Base-by-base conservation (phyloP, 2,113 vertebrate genomes). In the Atrichornis clamosus region DNA sequence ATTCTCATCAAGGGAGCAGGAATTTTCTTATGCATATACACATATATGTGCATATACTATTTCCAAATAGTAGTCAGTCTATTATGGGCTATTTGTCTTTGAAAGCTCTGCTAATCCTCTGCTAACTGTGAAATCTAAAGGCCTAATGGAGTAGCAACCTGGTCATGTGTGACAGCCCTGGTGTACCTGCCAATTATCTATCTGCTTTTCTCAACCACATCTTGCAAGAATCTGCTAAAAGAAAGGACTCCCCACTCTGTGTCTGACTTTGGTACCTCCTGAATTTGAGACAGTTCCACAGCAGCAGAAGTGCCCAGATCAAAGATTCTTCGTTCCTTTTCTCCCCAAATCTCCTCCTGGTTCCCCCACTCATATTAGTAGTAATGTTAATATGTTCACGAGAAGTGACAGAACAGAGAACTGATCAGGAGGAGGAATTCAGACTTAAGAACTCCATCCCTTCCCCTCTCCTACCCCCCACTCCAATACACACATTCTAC, bases 161-260 rank as follows among this genome's bases (percentile, higher is more conserved):
- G 52, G 80, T 60, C 13, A 77, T 15, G 1, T 26, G 33, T 41
- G 73, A 27, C 44, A 62, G 32, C 14, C 14, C 23, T 63, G 50
- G 27, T 84, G 19, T 52, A 52, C 22, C 39, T 86, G 49, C 50
- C 44, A n/a, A 83, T 24, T 89, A 26, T 35, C 75, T 75, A 56
- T 39, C 52, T 85, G 44, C 26, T 84, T 90, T 83, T 84, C 20
- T 84, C 52, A 87, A 96, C 15, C 5, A 18, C 9, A 42, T 41
- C 50, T 64, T 90, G 19, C 24, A 93, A 90, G 68, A 76, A 59
- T 59, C 44, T 89, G 4, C 26, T n/a, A 39, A 77, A 91, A 39
- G 10, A 13, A 26, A 75, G 27, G 28, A n/a, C 39, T 81, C 23
- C 10, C 1, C 0, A 0, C 15, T 46, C 17, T 0, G 0, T 37